A percentile compares a stretch with the other conserved stretches of the same genome.
Evolutionary conservation across 2,888 invertebrate species (phyloP).

Genomic region (Acrobeloides nanus): DNA sequence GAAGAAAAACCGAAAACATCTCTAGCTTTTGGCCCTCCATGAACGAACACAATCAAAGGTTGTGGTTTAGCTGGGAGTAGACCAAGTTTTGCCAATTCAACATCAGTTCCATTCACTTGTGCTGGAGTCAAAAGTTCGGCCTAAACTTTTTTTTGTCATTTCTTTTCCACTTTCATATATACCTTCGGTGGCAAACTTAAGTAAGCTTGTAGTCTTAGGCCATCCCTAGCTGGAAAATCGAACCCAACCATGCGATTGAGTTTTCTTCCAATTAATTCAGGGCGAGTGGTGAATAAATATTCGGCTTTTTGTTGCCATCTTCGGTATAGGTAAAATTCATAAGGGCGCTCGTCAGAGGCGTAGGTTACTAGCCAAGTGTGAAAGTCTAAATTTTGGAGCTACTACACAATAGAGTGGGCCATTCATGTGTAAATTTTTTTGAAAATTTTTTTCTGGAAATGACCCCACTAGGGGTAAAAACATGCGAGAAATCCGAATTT

Average conservation of each 20-base stretch:
- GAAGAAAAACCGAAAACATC: slow-evolving; percentile 48
- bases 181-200: slow-evolving; percentile 47
- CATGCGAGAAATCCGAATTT: no score
- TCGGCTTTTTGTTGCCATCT: slow-evolving; percentile 37
- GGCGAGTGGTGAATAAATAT: slow-evolving; percentile 43
- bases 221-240: slow-evolving; percentile 48
- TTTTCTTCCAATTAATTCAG: slow-evolving; percentile 34
- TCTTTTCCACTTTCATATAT: no score
- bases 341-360: slow-evolving; percentile 46
- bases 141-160: no score
- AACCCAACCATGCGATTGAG: slow-evolving; percentile 49
- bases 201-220: slow-evolving; percentile 49
- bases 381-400: no score
- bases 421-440: no score
- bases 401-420: no score
- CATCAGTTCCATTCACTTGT: slow-evolving; percentile 37
- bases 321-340: slow-evolving; percentile 39
- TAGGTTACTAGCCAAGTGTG: slow-evolving; percentile 50
- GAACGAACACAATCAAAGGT: slow-evolving; percentile 46
- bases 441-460: no score
- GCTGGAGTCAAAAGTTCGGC: slow-evolving; percentile 29
- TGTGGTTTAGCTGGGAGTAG: slow-evolving; percentile 45
- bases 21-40: slow-evolving; percentile 50
- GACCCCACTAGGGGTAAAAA: no score
- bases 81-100: slow-evolving; percentile 42